Evolutionary conservation across 2,797 vertebrate species (phyloP).

Genomic region (Catharus ustulatus): DNA sequence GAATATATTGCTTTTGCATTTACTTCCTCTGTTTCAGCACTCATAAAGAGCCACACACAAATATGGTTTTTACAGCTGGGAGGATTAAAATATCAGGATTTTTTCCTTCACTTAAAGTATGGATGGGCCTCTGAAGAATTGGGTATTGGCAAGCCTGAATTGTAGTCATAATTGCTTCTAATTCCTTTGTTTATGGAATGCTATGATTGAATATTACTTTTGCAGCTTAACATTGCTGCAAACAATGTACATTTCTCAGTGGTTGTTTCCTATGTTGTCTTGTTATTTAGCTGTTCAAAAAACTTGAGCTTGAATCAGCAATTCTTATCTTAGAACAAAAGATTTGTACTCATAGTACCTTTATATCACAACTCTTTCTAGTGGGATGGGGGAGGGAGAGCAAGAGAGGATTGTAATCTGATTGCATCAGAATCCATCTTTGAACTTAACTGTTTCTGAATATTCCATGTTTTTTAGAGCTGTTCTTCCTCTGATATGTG

Average conservation of each 20-base stretch:
- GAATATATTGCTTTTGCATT: conserved; percentile 35
- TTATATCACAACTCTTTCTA: background rate
- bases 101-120: background rate
- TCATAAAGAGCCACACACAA: conserved; percentile 56
- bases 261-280: background rate
- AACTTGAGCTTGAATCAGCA: background rate
- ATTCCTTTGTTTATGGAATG: background rate
- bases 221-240: background rate
- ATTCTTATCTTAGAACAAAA: background rate
- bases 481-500: background rate
- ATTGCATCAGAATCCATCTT: background rate
- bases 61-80: conserved; percentile 56
- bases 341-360: background rate
- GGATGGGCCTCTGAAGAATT: background rate
- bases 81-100: background rate
- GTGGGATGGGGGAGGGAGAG: background rate
- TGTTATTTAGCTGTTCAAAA: background rate
- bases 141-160: background rate
- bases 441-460: background rate
- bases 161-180: background rate
- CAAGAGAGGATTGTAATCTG: background rate
- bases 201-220: background rate
- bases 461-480: background rate
- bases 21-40: conserved; percentile 34
- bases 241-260: background rate